Base-by-base conservation (phyloP, 1,140 invertebrate genomes). In the Ylistrum balloti region DNA sequence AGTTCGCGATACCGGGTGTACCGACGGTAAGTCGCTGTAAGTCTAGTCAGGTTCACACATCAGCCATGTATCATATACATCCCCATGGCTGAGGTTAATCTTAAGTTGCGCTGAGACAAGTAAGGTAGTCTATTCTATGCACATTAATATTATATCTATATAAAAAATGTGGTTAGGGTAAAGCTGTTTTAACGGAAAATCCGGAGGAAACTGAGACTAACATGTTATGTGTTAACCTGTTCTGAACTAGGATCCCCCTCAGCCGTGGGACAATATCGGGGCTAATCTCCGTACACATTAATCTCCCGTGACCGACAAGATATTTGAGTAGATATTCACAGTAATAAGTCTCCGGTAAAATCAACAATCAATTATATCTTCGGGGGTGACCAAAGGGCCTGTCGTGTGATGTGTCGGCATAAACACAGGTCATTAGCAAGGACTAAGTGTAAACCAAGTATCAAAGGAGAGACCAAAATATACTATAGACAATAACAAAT, bases 261-360 rank as follows among this genome's bases (percentile, higher is more conserved):
- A n/a, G 22, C 56, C n/a, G n/a, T n/a, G n/a, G 56, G 56, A 74
- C 56, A 74, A 74, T 28, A 74, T 74, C 56, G n/a, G 56, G 56
- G 56, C 56, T 74, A 74, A 74, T 74, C 56, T 74, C 22, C n/a
- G 20, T 74, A 74, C 56, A 74, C 17, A 74, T 74, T 74, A 74
- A 74, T 74, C 56, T 74, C 56, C 56, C 56, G 56, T 74, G 56
- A 74, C 56, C 56, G 28, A 74, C 56, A 74, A 74, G 56, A 74
- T 74, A 74, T 74, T 28, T 74, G 56, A 74, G 56, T 3, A 74
- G 56, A 74, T 74, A 74, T 9, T 74, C 15, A 74, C 22, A 28
- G 56, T 74, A 74, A 74, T 74, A 74, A 74, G 56, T 74, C 56
- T 5, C 56, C 56, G 56, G 56, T 11, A 74, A 74, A 74, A 74